These are phyloP conservation scores for Nipponacmea schrenckii DNA, from an alignment of 2,888 invertebrate species.

Conservation along the genomic window DNA sequence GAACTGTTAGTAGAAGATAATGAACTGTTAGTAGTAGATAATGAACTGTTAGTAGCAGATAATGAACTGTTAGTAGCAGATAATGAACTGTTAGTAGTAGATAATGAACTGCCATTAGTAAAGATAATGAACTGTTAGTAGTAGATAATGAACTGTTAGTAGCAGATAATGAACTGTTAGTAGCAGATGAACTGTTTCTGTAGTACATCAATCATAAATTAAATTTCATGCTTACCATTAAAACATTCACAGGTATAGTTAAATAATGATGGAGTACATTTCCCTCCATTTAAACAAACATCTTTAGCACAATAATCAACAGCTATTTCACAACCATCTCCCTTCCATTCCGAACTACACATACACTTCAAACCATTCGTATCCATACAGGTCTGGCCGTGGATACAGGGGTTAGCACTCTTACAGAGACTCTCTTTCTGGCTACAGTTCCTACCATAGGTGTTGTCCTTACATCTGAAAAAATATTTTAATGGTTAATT, in stretches of 20 bases:
- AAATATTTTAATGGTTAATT: background rate
- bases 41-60: no score
- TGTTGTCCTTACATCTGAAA: constrained; percentile 47
- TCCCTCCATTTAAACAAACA: constrained; percentile 45
- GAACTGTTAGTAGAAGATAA: no score
- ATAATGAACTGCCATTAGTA: no score
- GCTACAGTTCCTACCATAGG: constrained; percentile 81
- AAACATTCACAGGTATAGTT: constrained; percentile 42
- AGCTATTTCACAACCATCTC: constrained; percentile 80
- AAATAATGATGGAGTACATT: constrained; percentile 31
- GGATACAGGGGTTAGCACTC: constrained; percentile 81
- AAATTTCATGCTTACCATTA: constrained; percentile 31
- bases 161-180: no score
- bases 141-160: no score
- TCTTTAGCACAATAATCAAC: constrained; percentile 80
- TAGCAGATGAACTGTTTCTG: no score
- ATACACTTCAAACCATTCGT: constrained; percentile 68
- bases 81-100: no score
- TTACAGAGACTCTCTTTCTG: constrained; percentile 90
- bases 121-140: no score
- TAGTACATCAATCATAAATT: no score
- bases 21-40: no score
- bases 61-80: no score
- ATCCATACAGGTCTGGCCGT: constrained; percentile 82
- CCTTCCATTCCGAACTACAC: constrained; percentile 75